A percentile compares a stretch with the other conserved stretches of the same genome.
Conservation (phyloP, 2,888 invertebrate genomes). For the Acronicta leporina region DNA sequence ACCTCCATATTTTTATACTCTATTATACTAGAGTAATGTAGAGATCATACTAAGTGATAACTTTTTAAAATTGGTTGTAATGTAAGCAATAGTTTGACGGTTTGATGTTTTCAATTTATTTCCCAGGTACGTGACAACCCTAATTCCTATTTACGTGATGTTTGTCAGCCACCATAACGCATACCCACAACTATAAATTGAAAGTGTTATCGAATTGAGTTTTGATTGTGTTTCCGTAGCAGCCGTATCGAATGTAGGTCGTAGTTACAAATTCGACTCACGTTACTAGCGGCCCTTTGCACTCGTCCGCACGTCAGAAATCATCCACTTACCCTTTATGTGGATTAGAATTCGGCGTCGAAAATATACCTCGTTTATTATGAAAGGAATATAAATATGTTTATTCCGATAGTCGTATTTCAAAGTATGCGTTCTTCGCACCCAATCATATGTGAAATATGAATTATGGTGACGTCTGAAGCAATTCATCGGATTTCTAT, state of each 20-base stretch:
- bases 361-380: slow-evolving; percentile 53
- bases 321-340: slow-evolving; percentile 76
- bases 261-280: slow-evolving; percentile 80
- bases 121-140: slow-evolving; percentile 52
- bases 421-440: slow-evolving; percentile 35
- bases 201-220: slow-evolving; percentile 81
- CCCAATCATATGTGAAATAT: slow-evolving; percentile 42
- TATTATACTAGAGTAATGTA: too few species aligned
- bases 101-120: not conserved
- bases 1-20: too few species aligned
- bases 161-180: slow-evolving; percentile 64
- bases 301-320: slow-evolving; percentile 72
- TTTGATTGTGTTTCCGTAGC: slow-evolving; percentile 80
- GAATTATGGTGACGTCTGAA: slow-evolving; percentile 38
- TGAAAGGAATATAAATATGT: slow-evolving; percentile 46
- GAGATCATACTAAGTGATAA: too few species aligned
- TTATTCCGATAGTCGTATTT: slow-evolving; percentile 43
- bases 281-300: slow-evolving; percentile 69
- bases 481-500: slow-evolving; percentile 41
- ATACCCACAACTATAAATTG: slow-evolving; percentile 69
- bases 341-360: slow-evolving; percentile 63
- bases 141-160: slow-evolving; percentile 51
- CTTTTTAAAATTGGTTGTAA: too few species aligned
- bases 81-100: not conserved
- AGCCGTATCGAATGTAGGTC: slow-evolving; percentile 72